Percentiles rank a stretch among this genome's conserved stretches.
These are phyloP conservation scores for Littorina saxatilis DNA, from an alignment of 1,140 invertebrate genomes.

Conservation along the genomic window DNA sequence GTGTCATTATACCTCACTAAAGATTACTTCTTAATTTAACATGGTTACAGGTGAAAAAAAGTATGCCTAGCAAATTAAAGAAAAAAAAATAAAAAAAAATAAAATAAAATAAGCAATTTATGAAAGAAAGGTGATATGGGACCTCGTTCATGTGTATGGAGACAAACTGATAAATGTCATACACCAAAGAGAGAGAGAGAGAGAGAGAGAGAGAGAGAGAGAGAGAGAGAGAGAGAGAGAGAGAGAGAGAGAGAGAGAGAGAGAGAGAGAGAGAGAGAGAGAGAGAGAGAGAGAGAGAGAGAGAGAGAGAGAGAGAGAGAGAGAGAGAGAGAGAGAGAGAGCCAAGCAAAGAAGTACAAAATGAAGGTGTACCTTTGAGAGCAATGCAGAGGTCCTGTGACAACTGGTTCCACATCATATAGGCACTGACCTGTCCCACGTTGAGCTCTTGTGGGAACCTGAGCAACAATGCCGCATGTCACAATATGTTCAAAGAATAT, in stretches of 20 bases:
- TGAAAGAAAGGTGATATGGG: too few species aligned
- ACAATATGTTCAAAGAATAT: background rate
- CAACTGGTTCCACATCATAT: conserved; percentile 98
- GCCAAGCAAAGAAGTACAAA: background rate
- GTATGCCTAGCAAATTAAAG: too few species aligned
- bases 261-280: background rate
- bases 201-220: background rate
- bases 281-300: background rate
- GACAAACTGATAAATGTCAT: too few species aligned
- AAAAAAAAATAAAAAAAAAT: conserved; percentile 23
- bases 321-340: background rate
- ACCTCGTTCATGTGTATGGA: too few species aligned
- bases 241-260: too few species aligned
- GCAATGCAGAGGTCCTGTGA: conserved; percentile 99
- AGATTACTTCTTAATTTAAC: too few species aligned
- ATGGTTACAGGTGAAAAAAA: too few species aligned
- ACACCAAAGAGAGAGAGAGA: too few species aligned
- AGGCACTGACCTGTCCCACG: conserved; percentile 91
- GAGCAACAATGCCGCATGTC: conserved; percentile 31
- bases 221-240: conserved; percentile 2
- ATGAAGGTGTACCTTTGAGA: conserved; percentile 81
- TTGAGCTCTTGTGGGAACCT: conserved; percentile 81
- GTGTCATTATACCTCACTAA: too few species aligned
- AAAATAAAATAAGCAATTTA: conserved; percentile 28
- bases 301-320: background rate